Evolutionary conservation across 2,797 vertebrate species (phyloP), one percentile per base, ranked within the genome.

Genomic region (Gorsachius magnificus): DNA sequence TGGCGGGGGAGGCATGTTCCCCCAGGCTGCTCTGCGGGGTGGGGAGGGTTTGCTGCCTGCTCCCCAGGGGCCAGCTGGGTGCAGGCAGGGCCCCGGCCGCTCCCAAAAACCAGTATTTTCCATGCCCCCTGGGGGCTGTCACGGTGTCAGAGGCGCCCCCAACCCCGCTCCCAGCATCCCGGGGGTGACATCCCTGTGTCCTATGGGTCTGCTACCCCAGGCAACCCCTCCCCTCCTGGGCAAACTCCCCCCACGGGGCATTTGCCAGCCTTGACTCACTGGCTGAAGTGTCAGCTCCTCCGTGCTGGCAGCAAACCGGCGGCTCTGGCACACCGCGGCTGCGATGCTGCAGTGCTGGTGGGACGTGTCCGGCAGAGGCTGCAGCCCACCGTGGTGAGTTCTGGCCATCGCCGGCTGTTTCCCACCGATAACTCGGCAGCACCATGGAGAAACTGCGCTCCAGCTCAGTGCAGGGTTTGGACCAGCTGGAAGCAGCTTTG

Each of bases 181-280:
- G 1, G 53, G 43, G 82, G 74, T 82, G 94, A 15, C 74, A 91
- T 75, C 75, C 31, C 78, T 1, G 1, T 17, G 48, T 76, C 70
- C 89, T 72, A 35, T 36, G 2, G 28, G 86, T 66, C 65, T 91
- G 80, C 65, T 72, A 18, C 94, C 91, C 91, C 94, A 80, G 87
- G 83, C 91, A 89, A 13, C 91, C 75, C 81, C 94, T 87, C 95
- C 94, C 91, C 10, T 84, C 95, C 93, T 97, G 89, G 92, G 93
- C 91, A 95, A 94, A 58, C 64, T 61, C 36, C 29, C 35, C 53
- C 3, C 10, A 41, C 29, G 0, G 1, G 78, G 87, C 33, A 0
- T 75, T 58, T 92, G 89, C 96, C 89, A 91, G 89, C 77, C 72
- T 77, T 80, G 91, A 76, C 63, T 45, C 33, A 7, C 81, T 89